Base-by-base conservation (phyloP, 2,113 vertebrate species). In the Holacanthus passer region DNA sequence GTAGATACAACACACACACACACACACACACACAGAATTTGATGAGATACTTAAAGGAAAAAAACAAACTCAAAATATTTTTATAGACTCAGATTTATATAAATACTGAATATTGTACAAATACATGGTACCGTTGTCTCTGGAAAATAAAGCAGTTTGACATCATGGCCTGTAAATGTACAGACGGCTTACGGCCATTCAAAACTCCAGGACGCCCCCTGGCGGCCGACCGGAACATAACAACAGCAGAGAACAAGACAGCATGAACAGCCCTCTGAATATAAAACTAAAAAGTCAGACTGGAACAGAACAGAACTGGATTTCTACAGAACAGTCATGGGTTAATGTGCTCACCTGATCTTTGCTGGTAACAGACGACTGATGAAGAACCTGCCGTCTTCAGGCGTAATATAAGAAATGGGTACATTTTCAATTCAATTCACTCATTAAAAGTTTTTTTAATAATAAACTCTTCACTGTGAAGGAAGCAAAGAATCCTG, bases 81-180 rank as follows among this genome's bases (percentile, higher is more conserved):
- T 52, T 69, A 1, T 20, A 20, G 47, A 43, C 24, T 79, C 48
- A 20, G 24, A 19, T 73, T 86, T 82, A 70, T 82, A 82, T 82
- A 86, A 86, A 86, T 82, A 86, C 58, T 79, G 55, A 70, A 78
- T 69, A 78, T 69, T 31, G 48, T 82, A 78, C 69, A 82, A 82
- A 81, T 6, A 73, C 67, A 78, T 11, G 27, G 68, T 55, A 78
- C 69, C 47, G 1, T 45, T 4, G 17, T 31, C 32, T 83, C 60
- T 60, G 62, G 20, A 35, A 45, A 32, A 62, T 43, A 22, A 64
- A 31, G 39, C 43, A 32, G 41, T 19, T 1, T 39, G 52, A 66
- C 63, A 22, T 45, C 35, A 5, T 10, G 12, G 32, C 29, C 35
- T 35, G 47, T 14, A 29, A 4, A 27, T 22, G 27, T 10, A 50